Conservation (phyloP, 2,888 invertebrate genomes). For the Asteroscopus sphinx region DNA sequence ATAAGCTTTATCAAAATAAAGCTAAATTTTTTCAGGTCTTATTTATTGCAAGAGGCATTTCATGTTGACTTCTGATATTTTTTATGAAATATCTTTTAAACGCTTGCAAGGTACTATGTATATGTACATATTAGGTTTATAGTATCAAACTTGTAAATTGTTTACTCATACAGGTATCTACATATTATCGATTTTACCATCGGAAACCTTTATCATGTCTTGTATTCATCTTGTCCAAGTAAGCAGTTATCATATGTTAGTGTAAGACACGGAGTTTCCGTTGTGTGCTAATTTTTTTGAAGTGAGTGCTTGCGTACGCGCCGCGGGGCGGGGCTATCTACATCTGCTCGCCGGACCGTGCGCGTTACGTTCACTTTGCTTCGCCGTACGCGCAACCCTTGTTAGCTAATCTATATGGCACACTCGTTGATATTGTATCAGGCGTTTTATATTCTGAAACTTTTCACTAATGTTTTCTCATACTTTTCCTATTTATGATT, state of each 20-base stretch:
- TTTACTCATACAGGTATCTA: no score
- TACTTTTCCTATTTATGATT: no score
- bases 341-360: conserved; percentile 82
- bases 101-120: no score
- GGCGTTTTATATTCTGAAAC: neutral
- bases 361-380: conserved; percentile 84
- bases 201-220: conserved; percentile 21
- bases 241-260: conserved; percentile 63
- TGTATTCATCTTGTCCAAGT: conserved; percentile 32
- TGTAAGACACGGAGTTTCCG: conserved; percentile 73
- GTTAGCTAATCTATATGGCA: conserved; percentile 71
- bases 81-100: no score
- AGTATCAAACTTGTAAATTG: no score
- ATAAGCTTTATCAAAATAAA: no score
- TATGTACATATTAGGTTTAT: no score
- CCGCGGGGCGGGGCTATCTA: conserved; percentile 73
- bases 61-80: no score
- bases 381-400: conserved; percentile 70
- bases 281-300: conserved; percentile 86
- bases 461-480: neutral
- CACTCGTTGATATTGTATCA: conserved; percentile 33
- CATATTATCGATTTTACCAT: conserved; percentile 23
- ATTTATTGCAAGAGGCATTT: no score
- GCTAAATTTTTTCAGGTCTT: no score
- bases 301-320: conserved; percentile 76